A percentile compares a stretch with the other conserved stretches of the same genome.
Evolutionary conservation across 2,113 vertebrate genomes (phyloP).

Genomic region (Scopus umbretta): DNA sequence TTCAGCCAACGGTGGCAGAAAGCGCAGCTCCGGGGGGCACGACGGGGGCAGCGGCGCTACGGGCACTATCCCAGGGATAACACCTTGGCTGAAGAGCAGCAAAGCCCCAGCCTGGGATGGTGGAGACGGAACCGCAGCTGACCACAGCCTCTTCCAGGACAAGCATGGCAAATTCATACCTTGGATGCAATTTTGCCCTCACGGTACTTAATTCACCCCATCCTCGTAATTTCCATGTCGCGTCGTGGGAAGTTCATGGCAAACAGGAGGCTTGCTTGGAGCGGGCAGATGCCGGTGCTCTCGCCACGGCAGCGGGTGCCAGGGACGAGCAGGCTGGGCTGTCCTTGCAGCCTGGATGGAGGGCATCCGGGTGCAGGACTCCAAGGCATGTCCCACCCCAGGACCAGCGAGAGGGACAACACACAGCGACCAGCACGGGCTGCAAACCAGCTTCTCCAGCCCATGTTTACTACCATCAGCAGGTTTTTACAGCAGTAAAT

Average conservation of each 20-base stretch:
- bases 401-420: not conserved
- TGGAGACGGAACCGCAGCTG: not conserved
- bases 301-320: too few relatives aligned
- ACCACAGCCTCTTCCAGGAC: not conserved
- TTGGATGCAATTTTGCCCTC: accelerated
- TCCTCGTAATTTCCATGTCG: accelerated
- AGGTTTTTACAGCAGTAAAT: not conserved
- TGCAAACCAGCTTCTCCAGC: not conserved
- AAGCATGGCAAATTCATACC: accelerated
- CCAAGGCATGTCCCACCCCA: not conserved
- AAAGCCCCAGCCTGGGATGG: not conserved
- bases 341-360: too few relatives aligned
- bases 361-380: not conserved
- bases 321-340: not conserved
- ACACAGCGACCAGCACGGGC: accelerated
- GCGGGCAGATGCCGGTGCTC: accelerated
- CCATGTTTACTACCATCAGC: not conserved
- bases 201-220: not conserved
- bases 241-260: accelerated
- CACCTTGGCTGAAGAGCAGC: not conserved
- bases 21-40: not conserved
- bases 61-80: not conserved
- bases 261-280: not conserved
- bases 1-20: not conserved
- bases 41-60: accelerated